A percentile compares a stretch with the other conserved stretches of the same genome.
Conservation (phyloP, 2,797 vertebrate species). For the Eulemur mongoz region DNA sequence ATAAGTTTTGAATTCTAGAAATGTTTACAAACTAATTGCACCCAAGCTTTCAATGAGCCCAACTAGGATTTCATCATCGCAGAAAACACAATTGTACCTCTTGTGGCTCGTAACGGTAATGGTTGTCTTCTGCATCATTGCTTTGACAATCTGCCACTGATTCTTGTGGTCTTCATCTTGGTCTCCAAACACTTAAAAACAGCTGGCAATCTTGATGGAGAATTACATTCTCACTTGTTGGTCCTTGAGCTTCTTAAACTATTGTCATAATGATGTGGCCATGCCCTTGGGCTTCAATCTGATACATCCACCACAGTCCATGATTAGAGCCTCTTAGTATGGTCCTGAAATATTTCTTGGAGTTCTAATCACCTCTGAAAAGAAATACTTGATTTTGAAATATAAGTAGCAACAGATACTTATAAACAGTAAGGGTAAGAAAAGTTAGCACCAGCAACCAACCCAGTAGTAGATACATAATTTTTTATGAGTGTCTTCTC, state of each 20-base stretch:
- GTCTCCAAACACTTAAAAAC: slow-evolving; percentile 72
- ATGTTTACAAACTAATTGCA: slow-evolving; percentile 60
- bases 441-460: neutral
- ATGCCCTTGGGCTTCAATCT: slow-evolving; percentile 19
- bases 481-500: neutral
- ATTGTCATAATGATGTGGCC: slow-evolving; percentile 59
- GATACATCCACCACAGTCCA: neutral
- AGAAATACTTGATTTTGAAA: neutral
- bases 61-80: slow-evolving; percentile 27
- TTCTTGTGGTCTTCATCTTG: slow-evolving; percentile 67
- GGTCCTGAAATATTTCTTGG: slow-evolving; percentile 26
- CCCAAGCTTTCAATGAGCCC: slow-evolving; percentile 31
- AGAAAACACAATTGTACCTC: slow-evolving; percentile 62
- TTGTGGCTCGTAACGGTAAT: slow-evolving; percentile 48
- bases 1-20: slow-evolving; percentile 37
- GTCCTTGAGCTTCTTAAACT: slow-evolving; percentile 65
- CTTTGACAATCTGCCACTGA: slow-evolving; percentile 71
- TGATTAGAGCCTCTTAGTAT: neutral
- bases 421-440: neutral
- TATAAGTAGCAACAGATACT: neutral
- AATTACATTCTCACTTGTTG: slow-evolving; percentile 70
- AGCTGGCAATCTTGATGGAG: slow-evolving; percentile 69
- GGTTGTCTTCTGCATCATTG: slow-evolving; percentile 65
- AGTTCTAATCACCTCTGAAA: neutral
- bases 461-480: neutral